Evolutionary conservation across 2,888 invertebrate species (phyloP).

Genomic region (Diabrotica balteata): DNA sequence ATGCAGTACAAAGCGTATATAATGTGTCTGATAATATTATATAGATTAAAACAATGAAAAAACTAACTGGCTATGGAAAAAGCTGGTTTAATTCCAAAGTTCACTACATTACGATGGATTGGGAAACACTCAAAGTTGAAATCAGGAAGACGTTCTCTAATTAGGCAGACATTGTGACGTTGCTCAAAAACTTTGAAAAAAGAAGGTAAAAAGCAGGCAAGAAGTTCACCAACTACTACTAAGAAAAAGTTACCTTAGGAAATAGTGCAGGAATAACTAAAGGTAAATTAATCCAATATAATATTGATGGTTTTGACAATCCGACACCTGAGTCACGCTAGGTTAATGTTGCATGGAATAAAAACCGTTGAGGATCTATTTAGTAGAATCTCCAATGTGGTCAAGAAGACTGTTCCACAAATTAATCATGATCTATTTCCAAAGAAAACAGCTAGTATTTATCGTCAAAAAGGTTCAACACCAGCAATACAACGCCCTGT

Average conservation of each 20-base stretch:
- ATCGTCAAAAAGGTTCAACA: no score
- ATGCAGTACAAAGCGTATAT: background rate
- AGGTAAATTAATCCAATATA: slow-evolving; percentile 5
- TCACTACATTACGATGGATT: slow-evolving; percentile 3
- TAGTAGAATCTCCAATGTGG: slow-evolving; percentile 7
- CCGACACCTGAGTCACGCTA: background rate
- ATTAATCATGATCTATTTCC: no score
- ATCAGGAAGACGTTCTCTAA: background rate
- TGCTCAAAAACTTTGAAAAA: background rate
- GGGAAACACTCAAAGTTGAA: slow-evolving; percentile 3
- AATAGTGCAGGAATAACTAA: slow-evolving; percentile 9
- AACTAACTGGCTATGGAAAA: slow-evolving; percentile 4
- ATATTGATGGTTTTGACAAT: slow-evolving; percentile 11
- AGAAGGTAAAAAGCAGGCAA: background rate
- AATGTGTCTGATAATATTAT: slow-evolving; percentile 1
- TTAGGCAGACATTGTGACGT: background rate
- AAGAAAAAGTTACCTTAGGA: background rate
- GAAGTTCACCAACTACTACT: background rate
- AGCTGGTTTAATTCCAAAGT: slow-evolving; percentile 5
- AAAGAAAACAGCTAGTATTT: no score
- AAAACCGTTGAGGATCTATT: background rate
- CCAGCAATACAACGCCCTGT: no score
- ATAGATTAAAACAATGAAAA: background rate
- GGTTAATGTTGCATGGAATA: background rate
- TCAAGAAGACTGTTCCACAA: background rate